Base-by-base conservation (phyloP, 2,888 invertebrate species). In the Octonoba sinensis region DNA sequence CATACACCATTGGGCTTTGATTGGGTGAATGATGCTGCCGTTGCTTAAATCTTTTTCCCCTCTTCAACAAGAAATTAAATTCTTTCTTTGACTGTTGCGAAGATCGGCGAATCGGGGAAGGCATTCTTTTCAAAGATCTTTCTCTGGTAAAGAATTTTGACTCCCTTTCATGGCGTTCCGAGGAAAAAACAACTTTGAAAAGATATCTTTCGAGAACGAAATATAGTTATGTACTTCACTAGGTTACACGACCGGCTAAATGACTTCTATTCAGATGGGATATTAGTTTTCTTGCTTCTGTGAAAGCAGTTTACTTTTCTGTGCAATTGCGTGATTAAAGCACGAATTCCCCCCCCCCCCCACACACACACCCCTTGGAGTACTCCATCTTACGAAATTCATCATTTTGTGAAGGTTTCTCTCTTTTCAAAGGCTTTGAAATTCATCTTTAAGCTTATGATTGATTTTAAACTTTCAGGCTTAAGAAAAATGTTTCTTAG, bases 1-100 rank as follows among this genome's bases (percentile, higher is more conserved):
- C 81, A 81, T 81, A 81, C 81, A 70, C 74, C 81, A 81, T 81
- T 81, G 81, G 81, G 81, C 64, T 70, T 81, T 81, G 81, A 81
- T 81, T 81, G 81, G 62, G 81, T 74, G 81, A 81, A 81, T 64
- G 81, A 81, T 75, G 74, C 64, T 69, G 62, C 47, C 67, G 57
- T 74, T 81, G 74, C 74, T 74, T 81, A 74, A 74, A 74, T 74
- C 69, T 70, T 70, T 74, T 69, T 74, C 47, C 56, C 64, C 54
- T 44, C 27, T 57, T 46, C 66, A 60, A 77, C 76, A 77, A 77
- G 67, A 71, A 78, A 78, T 78, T 78, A 78, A 78, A 74, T 73
- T 79, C 79, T 79, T 67, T 47, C 57, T 49, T 72, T 67, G 54
- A 24, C 8, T 47, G 20, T 27, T 47, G 44, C 36, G 54, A 60